A percentile compares a stretch with the other conserved stretches of the same genome.
These are phyloP conservation scores for Dasyurus viverrinus DNA, from an alignment of 2,113 vertebrate species.

Conservation along the genomic window DNA sequence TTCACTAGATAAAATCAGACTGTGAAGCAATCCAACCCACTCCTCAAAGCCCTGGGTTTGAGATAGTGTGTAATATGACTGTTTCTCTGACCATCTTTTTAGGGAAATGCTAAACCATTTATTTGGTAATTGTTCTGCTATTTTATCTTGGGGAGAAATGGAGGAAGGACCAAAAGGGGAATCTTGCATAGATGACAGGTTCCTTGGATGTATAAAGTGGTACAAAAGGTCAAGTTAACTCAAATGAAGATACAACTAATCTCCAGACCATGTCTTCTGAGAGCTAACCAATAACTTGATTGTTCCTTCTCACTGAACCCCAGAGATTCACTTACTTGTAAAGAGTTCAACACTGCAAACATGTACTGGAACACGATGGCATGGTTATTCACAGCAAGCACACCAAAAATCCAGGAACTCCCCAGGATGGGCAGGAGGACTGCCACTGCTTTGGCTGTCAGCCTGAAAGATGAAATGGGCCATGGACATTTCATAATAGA, in stretches of 20 bases:
- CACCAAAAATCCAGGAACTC: conserved; percentile 96
- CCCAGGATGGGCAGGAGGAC: conserved; percentile 96
- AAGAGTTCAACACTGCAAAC: conserved; percentile 96
- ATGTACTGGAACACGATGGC: conserved; percentile 94
- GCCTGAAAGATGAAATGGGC: conserved; percentile 78
- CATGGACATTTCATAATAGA: background rate
- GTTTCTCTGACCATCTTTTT: background rate
- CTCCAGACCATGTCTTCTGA: fast-evolving
- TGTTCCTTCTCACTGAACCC: background rate
- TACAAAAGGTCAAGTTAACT: background rate
- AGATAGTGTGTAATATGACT: background rate
- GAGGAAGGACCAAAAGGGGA: background rate
- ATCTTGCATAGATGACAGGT: background rate
- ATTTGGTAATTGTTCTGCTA: background rate
- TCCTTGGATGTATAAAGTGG: conserved; percentile 40
- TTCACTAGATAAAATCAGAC: background rate
- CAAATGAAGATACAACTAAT: conserved; percentile 18
- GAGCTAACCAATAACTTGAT: background rate
- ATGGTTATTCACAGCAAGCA: conserved; percentile 92
- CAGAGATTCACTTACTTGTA: conserved; percentile 87
- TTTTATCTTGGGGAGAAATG: background rate
- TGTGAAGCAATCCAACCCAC: background rate
- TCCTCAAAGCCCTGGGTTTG: background rate
- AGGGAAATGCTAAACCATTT: background rate
- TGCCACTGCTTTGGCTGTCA: conserved; percentile 95